A percentile compares a stretch with the other conserved stretches of the same genome.
Evolutionary conservation across 1,140 invertebrate genomes (phyloP).

Genomic region (Brachionus rubens): DNA sequence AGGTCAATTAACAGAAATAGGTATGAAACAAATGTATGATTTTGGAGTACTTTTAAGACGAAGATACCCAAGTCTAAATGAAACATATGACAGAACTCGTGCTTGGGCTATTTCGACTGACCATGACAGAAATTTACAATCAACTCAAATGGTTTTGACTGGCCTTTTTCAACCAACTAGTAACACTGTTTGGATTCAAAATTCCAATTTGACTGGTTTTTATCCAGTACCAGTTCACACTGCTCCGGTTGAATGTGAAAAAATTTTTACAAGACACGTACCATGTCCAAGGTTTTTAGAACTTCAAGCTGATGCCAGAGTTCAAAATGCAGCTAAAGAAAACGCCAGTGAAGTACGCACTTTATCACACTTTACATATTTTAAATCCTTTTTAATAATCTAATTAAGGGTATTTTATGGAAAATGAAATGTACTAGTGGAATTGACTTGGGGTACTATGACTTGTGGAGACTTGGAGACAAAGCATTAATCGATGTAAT

Average conservation of each 20-base stretch:
- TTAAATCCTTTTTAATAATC: no score
- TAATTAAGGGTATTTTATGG: conserved; percentile 4
- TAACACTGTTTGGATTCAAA: neutral
- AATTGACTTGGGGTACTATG: neutral
- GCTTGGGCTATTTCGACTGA: neutral
- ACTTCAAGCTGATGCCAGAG: neutral
- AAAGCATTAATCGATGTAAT: conserved; percentile 24
- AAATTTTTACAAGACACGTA: neutral
- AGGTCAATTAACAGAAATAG: neutral
- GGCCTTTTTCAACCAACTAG: neutral
- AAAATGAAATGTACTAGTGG: conserved; percentile 6
- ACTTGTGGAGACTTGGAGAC: conserved; percentile 19
- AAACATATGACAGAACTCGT: neutral
- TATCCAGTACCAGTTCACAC: conserved; percentile 6
- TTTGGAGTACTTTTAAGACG: neutral
- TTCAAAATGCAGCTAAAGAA: neutral
- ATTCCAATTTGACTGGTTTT: neutral
- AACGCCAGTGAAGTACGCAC: no score
- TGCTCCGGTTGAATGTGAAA: neutral
- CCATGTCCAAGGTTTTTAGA: conserved; percentile 4
- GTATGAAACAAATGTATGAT: conserved; percentile 28
- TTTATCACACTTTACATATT: no score
- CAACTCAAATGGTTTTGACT: conserved; percentile 30
- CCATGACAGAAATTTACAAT: conserved; percentile 8
- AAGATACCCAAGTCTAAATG: neutral